These are phyloP conservation scores for Zaprionus lachaisei DNA, from an alignment of 1,140 invertebrate genomes.

Conservation along the genomic window DNA sequence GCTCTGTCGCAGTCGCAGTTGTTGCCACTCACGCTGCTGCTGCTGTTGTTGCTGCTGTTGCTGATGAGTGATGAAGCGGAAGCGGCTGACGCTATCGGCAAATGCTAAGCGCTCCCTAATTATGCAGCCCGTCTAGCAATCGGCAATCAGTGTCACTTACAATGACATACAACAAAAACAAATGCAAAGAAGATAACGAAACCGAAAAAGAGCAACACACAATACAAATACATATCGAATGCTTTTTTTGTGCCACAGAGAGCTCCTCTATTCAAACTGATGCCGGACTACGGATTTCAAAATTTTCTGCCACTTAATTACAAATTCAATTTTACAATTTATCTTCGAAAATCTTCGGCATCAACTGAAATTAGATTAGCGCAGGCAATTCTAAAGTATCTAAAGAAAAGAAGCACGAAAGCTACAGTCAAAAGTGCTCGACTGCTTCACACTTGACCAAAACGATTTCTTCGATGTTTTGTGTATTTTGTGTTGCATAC, in stretches of 20 bases:
- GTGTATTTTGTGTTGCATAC: too few relatives aligned
- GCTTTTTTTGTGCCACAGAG: slow-evolving; percentile 20
- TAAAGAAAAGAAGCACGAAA: not conserved
- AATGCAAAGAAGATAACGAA: slow-evolving; percentile 39
- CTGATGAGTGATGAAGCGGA: slow-evolving; percentile 47
- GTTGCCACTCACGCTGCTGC: not conserved
- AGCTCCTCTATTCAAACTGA: slow-evolving; percentile 8
- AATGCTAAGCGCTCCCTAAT: slow-evolving; percentile 52
- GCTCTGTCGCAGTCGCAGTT: not conserved
- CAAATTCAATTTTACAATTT: not conserved
- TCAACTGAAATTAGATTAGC: not conserved
- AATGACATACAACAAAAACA: slow-evolving; percentile 47
- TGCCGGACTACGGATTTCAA: not conserved
- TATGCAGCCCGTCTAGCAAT: slow-evolving; percentile 53
- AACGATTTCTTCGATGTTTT: too few relatives aligned
- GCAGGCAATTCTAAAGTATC: not conserved
- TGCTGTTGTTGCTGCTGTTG: not conserved
- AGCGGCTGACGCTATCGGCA: slow-evolving; percentile 42
- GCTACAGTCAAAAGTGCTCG: too few relatives aligned
- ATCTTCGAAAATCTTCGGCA: not conserved
- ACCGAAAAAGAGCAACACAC: slow-evolving; percentile 10
- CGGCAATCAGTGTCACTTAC: slow-evolving; percentile 56
- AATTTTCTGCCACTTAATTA: slow-evolving; percentile 2
- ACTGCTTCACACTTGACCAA: too few relatives aligned
- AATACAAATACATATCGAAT: slow-evolving; percentile 32